Conservation (phyloP, 2,797 vertebrate species). For the Cossypha niveicapilla region DNA sequence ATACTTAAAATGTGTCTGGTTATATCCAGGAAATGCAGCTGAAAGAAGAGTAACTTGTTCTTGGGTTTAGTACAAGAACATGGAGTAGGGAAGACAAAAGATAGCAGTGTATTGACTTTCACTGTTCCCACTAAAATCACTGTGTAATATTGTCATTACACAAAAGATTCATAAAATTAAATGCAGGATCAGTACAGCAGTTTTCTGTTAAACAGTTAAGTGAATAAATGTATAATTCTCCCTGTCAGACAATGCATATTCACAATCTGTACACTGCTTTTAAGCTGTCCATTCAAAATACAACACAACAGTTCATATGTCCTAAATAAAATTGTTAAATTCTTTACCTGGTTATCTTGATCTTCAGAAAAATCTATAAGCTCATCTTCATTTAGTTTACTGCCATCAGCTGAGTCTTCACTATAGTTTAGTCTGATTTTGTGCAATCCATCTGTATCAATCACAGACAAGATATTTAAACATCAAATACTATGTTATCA, state of each 20-base stretch:
- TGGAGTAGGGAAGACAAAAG: background rate
- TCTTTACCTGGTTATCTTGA: conserved; percentile 89
- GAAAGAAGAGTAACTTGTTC: background rate
- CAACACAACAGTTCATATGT: background rate
- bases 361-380: conserved; percentile 88
- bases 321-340: background rate
- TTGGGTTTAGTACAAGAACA: background rate
- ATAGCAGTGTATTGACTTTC: background rate
- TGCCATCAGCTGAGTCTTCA: conserved; percentile 75
- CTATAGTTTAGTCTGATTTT: conserved; percentile 88
- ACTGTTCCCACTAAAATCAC: background rate
- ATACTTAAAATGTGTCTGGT: background rate
- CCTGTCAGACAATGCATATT: background rate
- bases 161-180: background rate
- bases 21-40: background rate
- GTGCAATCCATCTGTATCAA: conserved; percentile 85
- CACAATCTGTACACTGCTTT: background rate
- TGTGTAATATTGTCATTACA: background rate
- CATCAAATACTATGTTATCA: background rate
- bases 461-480: conserved; percentile 41
- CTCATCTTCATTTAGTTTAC: conserved; percentile 80
- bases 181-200: background rate
- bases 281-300: background rate
- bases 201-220: background rate
- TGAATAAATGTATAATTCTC: background rate